Base-by-base conservation (phyloP, 1,140 invertebrate genomes). In the Sitophilus oryzae region DNA sequence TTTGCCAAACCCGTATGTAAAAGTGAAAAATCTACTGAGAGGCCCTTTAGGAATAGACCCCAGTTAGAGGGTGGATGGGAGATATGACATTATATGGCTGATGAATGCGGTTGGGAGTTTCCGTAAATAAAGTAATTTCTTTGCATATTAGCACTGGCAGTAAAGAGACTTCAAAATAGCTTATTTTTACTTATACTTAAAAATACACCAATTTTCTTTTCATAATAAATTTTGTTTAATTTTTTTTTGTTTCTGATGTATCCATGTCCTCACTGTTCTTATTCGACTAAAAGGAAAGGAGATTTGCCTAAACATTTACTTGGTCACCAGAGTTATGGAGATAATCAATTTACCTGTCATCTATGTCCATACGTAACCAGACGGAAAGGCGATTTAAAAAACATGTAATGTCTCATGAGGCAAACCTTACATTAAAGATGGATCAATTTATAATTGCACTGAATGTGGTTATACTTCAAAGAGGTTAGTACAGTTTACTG, bases 381-480 rank as follows among this genome's bases (percentile, higher is more conserved):
- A 35, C 47, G 56, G 20, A 14, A 21, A 6, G 35, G 35, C 2
- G 55, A 58, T 34, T 35, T 58, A 19, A 52, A 48, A 58, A 51
- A 23, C 55, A 57, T 46, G 5, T 46, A 8, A 11, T 35, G 40
- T 38, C 30, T 16, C 55, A 52, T 19, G 37, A 40, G 1, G 22
- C 16, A 8, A 14, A 11, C 5, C 15, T 23, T 6, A 14, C 11
- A 3, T 22, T 2, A 44, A 44, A 11, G 25, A 47, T 3, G 16
- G 9, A 1, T 20, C 9, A 16, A 18, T 45, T 22, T 59, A 15
- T 11, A 55, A 56, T 19, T 62, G 60, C 25, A 59, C 49, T 6
- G 57, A 62, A 35, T 62, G 60, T 36, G 53, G 49, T 18, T 62
- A 59, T 22, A 46, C 45, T n/a, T 56, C 56, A 8, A 62, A 54